Evolutionary conservation across 2,888 invertebrate genomes (phyloP), one percentile per base, ranked within the genome.

Genomic region (Nemotelus nigrinus): DNA sequence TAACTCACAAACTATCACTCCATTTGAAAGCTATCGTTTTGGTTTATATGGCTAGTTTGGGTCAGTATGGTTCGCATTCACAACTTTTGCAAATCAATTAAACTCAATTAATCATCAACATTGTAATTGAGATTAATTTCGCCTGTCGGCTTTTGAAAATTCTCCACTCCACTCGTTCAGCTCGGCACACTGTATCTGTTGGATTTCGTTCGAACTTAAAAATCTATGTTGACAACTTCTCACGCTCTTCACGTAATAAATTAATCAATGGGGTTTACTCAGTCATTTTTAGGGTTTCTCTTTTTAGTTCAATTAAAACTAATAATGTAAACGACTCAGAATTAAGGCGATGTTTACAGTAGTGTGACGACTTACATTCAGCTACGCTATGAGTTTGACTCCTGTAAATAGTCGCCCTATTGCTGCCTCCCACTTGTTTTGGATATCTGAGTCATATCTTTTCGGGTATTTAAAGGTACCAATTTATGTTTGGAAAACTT

Each of bases 51-150:
- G 84, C 85, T 83, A 85, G 85, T 84, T 82, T 83, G 84, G 63
- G 63, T 74, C 60, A 60, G 39, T 74, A 25, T 74, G 48, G 72
- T 58, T 72, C 83, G 86, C 86, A 85, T 85, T 84, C 84, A 84
- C 85, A 86, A 86, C 85, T 87, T 86, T 86, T 85, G 86, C 86
- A 86, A 86, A 86, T 87, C 86, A 86, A 86, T 86, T 86, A 86
- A 86, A 87, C 86, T 85, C 86, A 86, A 86, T 86, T 86, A 86
- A 86, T 86, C 85, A 86, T 84, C 86, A 86, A 85, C 86, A 86
- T 84, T 84, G 81, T 84, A 87, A 85, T 83, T 77, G 70, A 77
- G 70, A 77, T 77, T 77, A 77, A 77, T 77, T 77, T 63, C 63
- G 60, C 70, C 50, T 60, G 74, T 63, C 60, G 60, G 63, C 50